Base-by-base conservation (phyloP, 2,113 vertebrate species). In the Lynx canadensis region DNA sequence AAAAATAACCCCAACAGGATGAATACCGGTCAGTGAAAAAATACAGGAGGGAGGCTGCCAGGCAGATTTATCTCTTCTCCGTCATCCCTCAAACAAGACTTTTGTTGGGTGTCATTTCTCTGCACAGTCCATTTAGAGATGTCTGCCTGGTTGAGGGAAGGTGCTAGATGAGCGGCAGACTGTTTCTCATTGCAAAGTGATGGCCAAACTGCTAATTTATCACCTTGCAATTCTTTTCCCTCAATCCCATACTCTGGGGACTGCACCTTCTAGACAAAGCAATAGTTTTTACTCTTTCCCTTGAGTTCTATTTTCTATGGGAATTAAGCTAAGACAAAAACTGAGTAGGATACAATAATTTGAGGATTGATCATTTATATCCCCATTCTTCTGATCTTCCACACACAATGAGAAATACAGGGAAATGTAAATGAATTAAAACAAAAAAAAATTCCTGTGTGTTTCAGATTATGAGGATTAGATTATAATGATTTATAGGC, bases 111-210 rank as follows among this genome's bases (percentile, higher is more conserved):
- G 0, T 7, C 14, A 13, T 52, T 50, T 65, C 69, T 41, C 27
- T 6, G 14, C 3, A 0, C 2, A 12, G 45, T 33, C 29, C 25
- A 9, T 10, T 18, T 8, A 48, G 14, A 69, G 33, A 7, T 2
- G 5, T 8, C 19, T 55, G 11, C 10, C 3, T 41, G 1, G 9
- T 1, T 1, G 15, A 23, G 1, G 5, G 25, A 0, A 7, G 7
- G 3, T 0, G 14, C 3, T 2, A 27, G 9, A 13, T 1, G 36
- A 38, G 36, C 1, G 0, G 11, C 0, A 2, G 4, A 1, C 31
- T 23, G 19, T 3, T 8, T 74, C 14, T 50, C 41, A 13, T 0
- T 25, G 57, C 21, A 23, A 21, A 31, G 4, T 7, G 11, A n/a
- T 4, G 33, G 11, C 1, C 55, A 52, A 0, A 13, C 1, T 57